Percentiles rank a stretch among this genome's conserved stretches.
These are phyloP conservation scores for Physeter macrocephalus DNA, from an alignment of 2,113 vertebrate genomes.

Conservation along the genomic window DNA sequence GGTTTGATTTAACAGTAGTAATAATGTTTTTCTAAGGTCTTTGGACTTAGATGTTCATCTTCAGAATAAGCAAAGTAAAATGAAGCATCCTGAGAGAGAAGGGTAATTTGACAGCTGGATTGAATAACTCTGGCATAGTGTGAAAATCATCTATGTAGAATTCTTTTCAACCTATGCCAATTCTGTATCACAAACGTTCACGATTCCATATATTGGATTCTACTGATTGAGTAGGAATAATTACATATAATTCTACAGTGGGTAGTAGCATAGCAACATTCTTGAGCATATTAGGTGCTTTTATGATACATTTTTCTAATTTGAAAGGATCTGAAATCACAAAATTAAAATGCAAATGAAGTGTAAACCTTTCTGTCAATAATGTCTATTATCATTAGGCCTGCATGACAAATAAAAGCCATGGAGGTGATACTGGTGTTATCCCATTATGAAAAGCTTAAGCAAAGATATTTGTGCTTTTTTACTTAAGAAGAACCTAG, in stretches of 20 bases:
- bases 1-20: background rate
- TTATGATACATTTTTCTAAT: conserved; percentile 21
- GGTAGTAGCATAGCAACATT: background rate
- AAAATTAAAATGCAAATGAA: background rate
- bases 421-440: background rate
- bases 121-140: background rate
- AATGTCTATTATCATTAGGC: background rate
- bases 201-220: background rate
- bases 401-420: background rate
- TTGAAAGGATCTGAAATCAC: conserved; percentile 10
- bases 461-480: background rate
- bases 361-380: background rate
- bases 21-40: background rate
- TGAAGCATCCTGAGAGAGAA: background rate
- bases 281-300: background rate
- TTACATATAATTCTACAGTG: background rate
- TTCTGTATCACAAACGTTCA: background rate
- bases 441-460: background rate
- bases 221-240: background rate
- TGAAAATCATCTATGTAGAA: background rate
- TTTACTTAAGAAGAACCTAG: background rate
- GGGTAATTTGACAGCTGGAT: background rate
- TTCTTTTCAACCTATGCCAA: background rate
- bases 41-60: background rate
- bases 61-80: conserved; percentile 40